Conservation (phyloP, 1,140 invertebrate species). For the Argopecten irradians region DNA sequence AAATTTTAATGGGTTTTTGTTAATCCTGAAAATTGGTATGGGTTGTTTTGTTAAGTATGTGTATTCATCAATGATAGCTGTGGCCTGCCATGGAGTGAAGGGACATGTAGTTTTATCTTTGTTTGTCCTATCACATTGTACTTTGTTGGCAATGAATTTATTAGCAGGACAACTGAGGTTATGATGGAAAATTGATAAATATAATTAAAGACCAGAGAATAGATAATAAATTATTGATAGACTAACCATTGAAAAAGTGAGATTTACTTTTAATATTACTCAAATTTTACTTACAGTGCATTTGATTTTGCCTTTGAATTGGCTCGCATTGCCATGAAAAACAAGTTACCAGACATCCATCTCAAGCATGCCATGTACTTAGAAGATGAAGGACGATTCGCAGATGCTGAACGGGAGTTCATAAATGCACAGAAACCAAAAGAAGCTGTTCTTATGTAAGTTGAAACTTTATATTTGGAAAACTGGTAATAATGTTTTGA, state of each 20-base stretch:
- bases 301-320: constrained; percentile 96
- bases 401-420: constrained; percentile 94
- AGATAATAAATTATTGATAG: too few species aligned
- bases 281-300: constrained; percentile 77
- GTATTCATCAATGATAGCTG: too few species aligned
- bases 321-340: constrained; percentile 81
- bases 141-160: too few species aligned
- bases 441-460: constrained; percentile 95
- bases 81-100: too few species aligned
- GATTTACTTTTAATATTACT: too few species aligned
- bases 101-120: too few species aligned
- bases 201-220: too few species aligned
- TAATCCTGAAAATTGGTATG: not conserved
- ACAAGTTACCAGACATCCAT: constrained; percentile 86
- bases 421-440: constrained; percentile 91
- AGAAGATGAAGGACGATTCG: constrained; percentile 92
- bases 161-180: too few species aligned
- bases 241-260: too few species aligned
- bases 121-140: too few species aligned
- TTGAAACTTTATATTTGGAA: constrained; percentile 43
- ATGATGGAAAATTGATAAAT: too few species aligned
- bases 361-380: constrained; percentile 91
- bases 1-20: not conserved
- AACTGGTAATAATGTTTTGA: not conserved
- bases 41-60: too few species aligned